Percentiles rank a stretch among this genome's conserved stretches.
phyloP scores from a whole-genome alignment of 2,888 invertebrate genomes.

The Eupithecia pulchellata region DNA sequence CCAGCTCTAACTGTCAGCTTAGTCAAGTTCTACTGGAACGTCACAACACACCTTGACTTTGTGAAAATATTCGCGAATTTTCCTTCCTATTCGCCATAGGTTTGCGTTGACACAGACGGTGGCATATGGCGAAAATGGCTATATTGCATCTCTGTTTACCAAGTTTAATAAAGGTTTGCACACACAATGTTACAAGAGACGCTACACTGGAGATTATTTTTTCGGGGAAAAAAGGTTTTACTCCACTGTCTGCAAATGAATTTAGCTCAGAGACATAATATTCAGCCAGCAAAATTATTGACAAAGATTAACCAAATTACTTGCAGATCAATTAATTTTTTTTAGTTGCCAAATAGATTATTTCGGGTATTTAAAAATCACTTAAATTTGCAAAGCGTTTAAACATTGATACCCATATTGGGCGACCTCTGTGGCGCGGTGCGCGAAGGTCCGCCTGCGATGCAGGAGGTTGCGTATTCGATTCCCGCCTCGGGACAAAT shows the following conservation, averaged over 20 bases:
- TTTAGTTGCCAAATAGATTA: too few species aligned
- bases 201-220: not conserved
- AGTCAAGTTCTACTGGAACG: not conserved
- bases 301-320: not conserved
- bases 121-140: constrained; percentile 44
- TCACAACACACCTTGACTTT: constrained; percentile 25
- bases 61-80: constrained; percentile 42
- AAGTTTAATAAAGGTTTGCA: constrained; percentile 29
- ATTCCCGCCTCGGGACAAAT: too few species aligned
- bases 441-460: too few species aligned
- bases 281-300: not conserved
- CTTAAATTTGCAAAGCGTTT: too few species aligned
- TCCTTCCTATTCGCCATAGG: constrained; percentile 39
- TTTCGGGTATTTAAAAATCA: too few species aligned
- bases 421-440: too few species aligned
- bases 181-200: constrained; percentile 19
- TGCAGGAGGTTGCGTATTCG: too few species aligned
- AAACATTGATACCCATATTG: too few species aligned
- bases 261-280: not conserved
- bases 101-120: constrained; percentile 39
- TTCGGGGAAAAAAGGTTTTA: not conserved
- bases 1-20: not conserved
- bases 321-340: too few species aligned
- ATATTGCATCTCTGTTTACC: constrained; percentile 42
- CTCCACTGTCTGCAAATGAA: not conserved